phyloP scores from a whole-genome alignment of 2,888 invertebrate genomes.

The Rotaria macrura region DNA sequence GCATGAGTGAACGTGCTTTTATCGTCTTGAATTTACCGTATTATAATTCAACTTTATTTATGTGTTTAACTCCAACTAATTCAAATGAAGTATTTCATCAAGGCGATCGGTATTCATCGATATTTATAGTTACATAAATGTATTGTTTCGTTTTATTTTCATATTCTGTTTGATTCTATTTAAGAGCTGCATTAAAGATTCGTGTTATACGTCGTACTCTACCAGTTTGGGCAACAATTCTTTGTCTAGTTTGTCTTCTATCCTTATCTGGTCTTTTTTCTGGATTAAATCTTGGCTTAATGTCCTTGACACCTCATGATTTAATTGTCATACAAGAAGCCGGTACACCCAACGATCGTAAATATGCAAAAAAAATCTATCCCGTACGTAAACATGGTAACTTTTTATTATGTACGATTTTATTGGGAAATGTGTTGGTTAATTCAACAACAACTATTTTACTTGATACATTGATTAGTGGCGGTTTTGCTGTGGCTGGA shows the following conservation, averaged over 20 bases:
- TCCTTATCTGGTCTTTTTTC: constrained; percentile 86
- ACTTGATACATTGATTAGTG: constrained; percentile 78
- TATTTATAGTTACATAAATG: not conserved
- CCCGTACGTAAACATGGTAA: constrained; percentile 88
- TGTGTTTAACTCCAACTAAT: not conserved
- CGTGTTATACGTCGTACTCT: not conserved
- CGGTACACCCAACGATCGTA: constrained; percentile 63
- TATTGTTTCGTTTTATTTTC: not conserved
- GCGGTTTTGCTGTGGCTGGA: constrained; percentile 70
- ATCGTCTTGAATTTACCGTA: not conserved
- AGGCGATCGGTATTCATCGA: not conserved
- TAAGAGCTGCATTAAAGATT: not conserved
- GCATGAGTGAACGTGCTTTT: not conserved
- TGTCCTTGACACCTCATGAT: constrained; percentile 89
- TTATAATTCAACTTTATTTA: constrained; percentile 3
- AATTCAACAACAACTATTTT: constrained; percentile 91
- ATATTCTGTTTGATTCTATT: not conserved
- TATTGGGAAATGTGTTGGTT: constrained; percentile 76
- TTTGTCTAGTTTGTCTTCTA: constrained; percentile 56
- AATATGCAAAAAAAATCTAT: constrained; percentile 71
- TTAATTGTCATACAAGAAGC: constrained; percentile 84
- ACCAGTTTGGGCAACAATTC: constrained; percentile 23
- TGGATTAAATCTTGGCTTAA: constrained; percentile 82
- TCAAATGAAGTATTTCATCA: not conserved
- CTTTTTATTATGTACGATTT: constrained; percentile 65